Evolutionary conservation across 1,140 invertebrate genomes (phyloP).

Genomic region (Drosophila rhopaloa): DNA sequence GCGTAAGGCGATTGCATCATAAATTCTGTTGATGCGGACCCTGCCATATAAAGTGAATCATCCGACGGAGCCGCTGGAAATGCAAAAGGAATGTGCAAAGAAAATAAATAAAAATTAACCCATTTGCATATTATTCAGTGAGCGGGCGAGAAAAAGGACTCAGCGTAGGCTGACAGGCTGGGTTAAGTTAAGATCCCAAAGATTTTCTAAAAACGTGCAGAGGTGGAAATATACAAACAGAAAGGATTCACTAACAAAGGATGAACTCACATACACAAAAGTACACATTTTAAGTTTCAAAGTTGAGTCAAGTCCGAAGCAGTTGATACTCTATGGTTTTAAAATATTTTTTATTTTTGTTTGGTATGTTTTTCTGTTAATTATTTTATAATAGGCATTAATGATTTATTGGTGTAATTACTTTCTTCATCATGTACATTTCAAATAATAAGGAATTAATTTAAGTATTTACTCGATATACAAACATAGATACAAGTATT

Average conservation of each 20-base stretch:
- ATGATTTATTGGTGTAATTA: too few species aligned
- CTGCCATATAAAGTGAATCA: conserved; percentile 57
- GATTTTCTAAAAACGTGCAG: conserved; percentile 24
- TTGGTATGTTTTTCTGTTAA: too few species aligned
- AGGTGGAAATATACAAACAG: conserved; percentile 11
- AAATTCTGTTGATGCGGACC: conserved; percentile 62
- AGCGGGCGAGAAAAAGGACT: conserved; percentile 64
- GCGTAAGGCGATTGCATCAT: conserved; percentile 75
- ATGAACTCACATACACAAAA: neutral
- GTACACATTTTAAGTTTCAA: neutral
- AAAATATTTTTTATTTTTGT: neutral
- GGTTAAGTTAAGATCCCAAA: conserved; percentile 37
- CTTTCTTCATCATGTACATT: too few species aligned
- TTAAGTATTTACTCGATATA: too few species aligned
- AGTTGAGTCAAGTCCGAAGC: neutral
- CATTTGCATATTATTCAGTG: conserved; percentile 75
- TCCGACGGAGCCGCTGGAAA: conserved; percentile 27
- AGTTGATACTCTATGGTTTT: neutral
- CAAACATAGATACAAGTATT: too few species aligned
- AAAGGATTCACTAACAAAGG: conserved; percentile 11
- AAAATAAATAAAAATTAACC: conserved; percentile 79
- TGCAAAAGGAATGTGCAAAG: conserved; percentile 30
- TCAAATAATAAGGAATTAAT: too few species aligned
- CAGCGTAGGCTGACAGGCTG: conserved; percentile 44
- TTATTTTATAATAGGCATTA: too few species aligned